phyloP scores from a whole-genome alignment of 2,888 invertebrate genomes.

The Mechanitis messenoides region DNA sequence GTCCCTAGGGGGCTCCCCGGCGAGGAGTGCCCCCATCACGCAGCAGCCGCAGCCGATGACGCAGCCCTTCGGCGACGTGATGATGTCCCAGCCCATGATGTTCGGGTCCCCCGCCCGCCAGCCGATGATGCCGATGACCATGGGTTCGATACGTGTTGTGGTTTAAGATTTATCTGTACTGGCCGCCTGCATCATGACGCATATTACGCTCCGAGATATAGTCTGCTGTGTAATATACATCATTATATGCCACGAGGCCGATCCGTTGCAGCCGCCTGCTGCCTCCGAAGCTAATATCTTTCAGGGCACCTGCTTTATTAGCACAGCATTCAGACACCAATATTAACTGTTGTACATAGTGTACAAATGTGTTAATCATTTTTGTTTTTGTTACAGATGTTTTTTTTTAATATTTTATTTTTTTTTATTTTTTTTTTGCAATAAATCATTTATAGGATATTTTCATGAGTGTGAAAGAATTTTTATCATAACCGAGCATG shows the following conservation, averaged over 20 bases:
- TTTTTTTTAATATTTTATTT: neutral
- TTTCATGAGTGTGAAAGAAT: too few species aligned
- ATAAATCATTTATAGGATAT: too few species aligned
- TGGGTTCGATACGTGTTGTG: slow-evolving; percentile 61
- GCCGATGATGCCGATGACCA: slow-evolving; percentile 69
- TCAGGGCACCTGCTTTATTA: slow-evolving; percentile 32
- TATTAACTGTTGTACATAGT: slow-evolving; percentile 12
- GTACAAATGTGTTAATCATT: neutral
- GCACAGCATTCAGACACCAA: slow-evolving; percentile 24
- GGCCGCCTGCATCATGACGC: neutral
- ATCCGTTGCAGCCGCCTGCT: too few species aligned
- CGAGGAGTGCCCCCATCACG: slow-evolving; percentile 57
- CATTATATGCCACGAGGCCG: too few species aligned
- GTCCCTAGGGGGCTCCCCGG: slow-evolving; percentile 80
- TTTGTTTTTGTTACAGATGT: slow-evolving; percentile 10
- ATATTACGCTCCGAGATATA: too few species aligned
- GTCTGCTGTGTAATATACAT: too few species aligned
- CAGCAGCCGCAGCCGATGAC: slow-evolving; percentile 51
- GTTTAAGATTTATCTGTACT: slow-evolving; percentile 25
- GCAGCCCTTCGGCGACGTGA: slow-evolving; percentile 60
- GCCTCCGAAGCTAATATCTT: slow-evolving; percentile 22
- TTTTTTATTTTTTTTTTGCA: slow-evolving; percentile 1
- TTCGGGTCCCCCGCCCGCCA: slow-evolving; percentile 67
- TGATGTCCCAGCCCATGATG: slow-evolving; percentile 62
- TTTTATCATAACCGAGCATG: too few species aligned